These are phyloP conservation scores for Sebastes variabilis DNA, from an alignment of 2,797 vertebrate species.

Conservation along the genomic window DNA sequence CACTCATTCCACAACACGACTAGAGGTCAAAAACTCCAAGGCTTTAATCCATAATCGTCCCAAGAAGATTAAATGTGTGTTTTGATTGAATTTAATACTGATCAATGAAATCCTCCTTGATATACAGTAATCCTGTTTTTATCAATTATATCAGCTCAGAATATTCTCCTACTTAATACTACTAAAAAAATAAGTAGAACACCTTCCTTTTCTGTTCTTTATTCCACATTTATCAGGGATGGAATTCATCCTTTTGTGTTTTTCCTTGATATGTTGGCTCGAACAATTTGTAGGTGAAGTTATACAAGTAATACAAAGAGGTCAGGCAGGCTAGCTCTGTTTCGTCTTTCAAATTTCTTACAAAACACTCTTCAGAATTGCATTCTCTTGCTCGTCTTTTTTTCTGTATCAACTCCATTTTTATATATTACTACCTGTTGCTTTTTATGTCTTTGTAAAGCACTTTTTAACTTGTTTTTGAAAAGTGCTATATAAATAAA, in stretches of 20 bases:
- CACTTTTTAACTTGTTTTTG: too few species aligned
- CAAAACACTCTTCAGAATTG: too few species aligned
- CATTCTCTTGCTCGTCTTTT: too few species aligned
- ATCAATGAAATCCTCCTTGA: background rate
- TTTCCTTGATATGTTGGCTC: too few species aligned
- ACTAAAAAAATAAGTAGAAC: background rate
- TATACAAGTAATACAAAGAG: too few species aligned
- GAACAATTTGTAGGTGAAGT: too few species aligned
- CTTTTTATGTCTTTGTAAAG: too few species aligned
- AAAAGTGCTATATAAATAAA: too few species aligned
- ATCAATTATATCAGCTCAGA: background rate
- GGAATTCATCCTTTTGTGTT: rapidly evolving
- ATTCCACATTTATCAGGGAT: background rate
- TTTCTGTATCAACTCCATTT: too few species aligned
- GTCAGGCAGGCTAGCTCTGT: too few species aligned
- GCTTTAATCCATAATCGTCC: background rate
- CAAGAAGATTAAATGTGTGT: background rate
- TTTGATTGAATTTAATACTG: background rate
- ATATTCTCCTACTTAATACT: background rate
- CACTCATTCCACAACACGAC: background rate
- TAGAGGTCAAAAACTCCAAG: background rate
- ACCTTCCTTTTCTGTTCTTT: background rate
- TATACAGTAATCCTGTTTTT: background rate
- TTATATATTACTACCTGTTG: too few species aligned
- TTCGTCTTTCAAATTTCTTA: too few species aligned